Percentiles rank a stretch among this genome's conserved stretches.
Conservation (phyloP, 2,797 vertebrate species). For the Oreochromis grahami region DNA sequence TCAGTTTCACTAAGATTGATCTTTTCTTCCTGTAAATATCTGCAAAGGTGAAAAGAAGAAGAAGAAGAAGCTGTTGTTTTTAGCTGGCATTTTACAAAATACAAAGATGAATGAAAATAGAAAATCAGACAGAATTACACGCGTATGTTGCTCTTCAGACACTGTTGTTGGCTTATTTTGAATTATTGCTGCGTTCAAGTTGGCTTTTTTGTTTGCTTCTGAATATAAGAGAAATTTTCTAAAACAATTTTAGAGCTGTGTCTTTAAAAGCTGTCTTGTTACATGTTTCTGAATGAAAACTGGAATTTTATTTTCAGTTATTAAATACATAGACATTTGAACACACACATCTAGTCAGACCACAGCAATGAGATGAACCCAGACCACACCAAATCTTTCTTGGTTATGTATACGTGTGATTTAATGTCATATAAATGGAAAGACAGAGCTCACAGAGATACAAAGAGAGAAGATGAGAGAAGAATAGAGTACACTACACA, state of each 20-base stretch:
- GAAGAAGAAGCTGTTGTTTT: not conserved
- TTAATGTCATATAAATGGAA: conserved; percentile 7
- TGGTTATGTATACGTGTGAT: not conserved
- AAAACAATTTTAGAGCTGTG: not conserved
- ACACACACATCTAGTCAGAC: not conserved
- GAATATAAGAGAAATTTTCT: not conserved
- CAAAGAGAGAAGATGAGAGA: not conserved
- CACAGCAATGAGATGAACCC: not conserved
- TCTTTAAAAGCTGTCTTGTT: not conserved
- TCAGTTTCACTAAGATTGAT: not conserved
- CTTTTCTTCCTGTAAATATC: not conserved
- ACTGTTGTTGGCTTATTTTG: not conserved
- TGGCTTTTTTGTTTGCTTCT: not conserved
- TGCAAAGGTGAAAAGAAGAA: not conserved
- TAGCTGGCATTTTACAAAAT: not conserved
- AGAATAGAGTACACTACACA: not conserved
- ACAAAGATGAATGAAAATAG: not conserved
- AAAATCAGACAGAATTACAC: not conserved
- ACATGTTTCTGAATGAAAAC: not conserved
- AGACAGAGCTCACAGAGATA: not conserved
- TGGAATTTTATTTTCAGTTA: not conserved
- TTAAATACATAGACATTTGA: not conserved
- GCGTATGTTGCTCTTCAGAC: not conserved
- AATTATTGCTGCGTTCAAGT: conserved; percentile 1
- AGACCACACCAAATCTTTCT: not conserved